Percentiles rank a stretch among this genome's conserved stretches.
Conservation (phyloP, 1,140 invertebrate species). For the Conus ventricosus region DNA sequence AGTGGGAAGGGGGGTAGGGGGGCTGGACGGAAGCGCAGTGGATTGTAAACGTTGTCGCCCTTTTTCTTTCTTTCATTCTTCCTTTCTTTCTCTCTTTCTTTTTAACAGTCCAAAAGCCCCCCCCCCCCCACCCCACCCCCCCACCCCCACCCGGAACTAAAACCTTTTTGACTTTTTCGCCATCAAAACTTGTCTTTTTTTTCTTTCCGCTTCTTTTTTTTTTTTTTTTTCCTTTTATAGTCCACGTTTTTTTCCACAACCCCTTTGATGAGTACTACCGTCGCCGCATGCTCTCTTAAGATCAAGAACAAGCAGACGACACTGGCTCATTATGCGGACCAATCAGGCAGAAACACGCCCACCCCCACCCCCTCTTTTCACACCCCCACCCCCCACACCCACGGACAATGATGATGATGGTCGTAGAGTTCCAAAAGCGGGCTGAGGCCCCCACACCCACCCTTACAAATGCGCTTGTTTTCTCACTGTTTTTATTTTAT, state of each 20-base stretch:
- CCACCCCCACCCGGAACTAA: too few species aligned
- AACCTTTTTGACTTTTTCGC: background rate
- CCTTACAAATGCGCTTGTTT: too few species aligned
- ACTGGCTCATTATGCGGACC: slow-evolving; percentile 7
- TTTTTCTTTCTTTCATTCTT: too few species aligned
- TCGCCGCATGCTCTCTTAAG: background rate
- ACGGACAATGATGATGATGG: too few species aligned
- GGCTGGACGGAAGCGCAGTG: background rate
- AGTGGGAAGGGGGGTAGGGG: background rate
- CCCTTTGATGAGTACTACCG: background rate
- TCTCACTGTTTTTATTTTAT: too few species aligned
- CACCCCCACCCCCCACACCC: background rate
- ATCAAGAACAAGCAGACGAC: slow-evolving; percentile 18
- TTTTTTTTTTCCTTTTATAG: background rate
- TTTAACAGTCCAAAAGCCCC: too few species aligned
- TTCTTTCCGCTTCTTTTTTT: background rate
- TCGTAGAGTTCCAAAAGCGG: too few species aligned
- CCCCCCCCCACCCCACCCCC: too few species aligned
- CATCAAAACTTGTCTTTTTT: background rate
- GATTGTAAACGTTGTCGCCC: background rate
- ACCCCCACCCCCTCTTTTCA: background rate
- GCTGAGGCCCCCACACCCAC: too few species aligned
- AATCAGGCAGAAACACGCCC: slow-evolving; percentile 9
- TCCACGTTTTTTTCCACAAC: background rate
- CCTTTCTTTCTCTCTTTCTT: too few species aligned